A percentile compares a stretch with the other conserved stretches of the same genome.
Conservation (phyloP, 2,113 vertebrate species). For the Catharus bicknelli region DNA sequence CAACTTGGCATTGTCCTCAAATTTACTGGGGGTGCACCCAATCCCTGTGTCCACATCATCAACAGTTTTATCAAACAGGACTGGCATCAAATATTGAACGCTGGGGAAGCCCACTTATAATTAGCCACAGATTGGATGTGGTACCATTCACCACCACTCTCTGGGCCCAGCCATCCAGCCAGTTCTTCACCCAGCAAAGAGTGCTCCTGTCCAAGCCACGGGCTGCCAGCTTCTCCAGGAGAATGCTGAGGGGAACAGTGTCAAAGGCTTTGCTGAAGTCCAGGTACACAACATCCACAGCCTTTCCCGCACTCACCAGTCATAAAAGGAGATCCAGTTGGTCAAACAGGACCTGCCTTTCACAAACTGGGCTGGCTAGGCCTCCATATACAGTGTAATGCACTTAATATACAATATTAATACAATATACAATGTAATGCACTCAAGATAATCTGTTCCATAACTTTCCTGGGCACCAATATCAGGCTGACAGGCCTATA, state of each 20-base stretch:
- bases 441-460: not conserved
- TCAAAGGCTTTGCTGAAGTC: not conserved
- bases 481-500: not conserved
- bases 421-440: not conserved
- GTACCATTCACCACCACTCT: not conserved
- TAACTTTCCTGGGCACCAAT: not conserved
- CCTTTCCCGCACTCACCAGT: not conserved
- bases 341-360: not conserved
- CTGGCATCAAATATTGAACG: not conserved
- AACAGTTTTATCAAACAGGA: not conserved
- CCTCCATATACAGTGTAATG: not conserved
- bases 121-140: not conserved
- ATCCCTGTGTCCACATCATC: not conserved
- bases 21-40: rapidly evolving
- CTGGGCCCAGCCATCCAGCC: not conserved
- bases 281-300: not conserved
- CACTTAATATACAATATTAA: not conserved
- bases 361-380: not conserved
- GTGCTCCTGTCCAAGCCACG: rapidly evolving
- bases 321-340: not conserved
- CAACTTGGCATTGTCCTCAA: not conserved
- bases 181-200: not conserved
- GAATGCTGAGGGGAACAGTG: not conserved
- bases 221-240: not conserved
- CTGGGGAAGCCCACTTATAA: not conserved